These are phyloP conservation scores for Lasioglossum malachurum DNA, from an alignment of 2,888 invertebrate species.

Conservation along the genomic window DNA sequence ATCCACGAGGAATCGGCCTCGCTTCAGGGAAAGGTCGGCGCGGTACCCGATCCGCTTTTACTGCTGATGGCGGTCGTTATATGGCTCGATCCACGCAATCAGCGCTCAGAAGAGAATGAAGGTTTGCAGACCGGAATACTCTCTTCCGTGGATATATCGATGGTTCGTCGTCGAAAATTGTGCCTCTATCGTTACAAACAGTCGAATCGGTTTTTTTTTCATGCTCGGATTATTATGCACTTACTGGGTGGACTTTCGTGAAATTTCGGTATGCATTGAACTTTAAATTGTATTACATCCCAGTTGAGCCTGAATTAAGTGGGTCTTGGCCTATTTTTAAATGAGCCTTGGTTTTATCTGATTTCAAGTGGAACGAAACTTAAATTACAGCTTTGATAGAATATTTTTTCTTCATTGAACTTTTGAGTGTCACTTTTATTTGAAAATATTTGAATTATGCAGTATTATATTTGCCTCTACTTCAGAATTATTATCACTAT, in stretches of 20 bases:
- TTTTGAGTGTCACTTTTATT: not conserved
- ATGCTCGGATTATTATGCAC: no score
- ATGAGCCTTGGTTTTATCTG: not conserved
- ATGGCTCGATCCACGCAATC: not conserved
- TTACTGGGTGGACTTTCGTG: no score
- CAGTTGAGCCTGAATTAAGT: not conserved
- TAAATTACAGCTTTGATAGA: not conserved
- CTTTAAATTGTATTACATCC: not conserved
- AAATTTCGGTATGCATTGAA: not conserved
- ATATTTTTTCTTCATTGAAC: not conserved
- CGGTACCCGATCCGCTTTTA: conserved; percentile 1
- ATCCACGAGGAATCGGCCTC: conserved; percentile 3
- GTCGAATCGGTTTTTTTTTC: no score
- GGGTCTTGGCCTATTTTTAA: not conserved
- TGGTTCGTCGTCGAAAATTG: not conserved
- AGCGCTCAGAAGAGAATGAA: no score
- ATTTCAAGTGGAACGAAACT: not conserved
- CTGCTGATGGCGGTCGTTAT: not conserved
- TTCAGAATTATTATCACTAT: not conserved
- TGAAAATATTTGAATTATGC: not conserved
- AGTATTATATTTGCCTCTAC: not conserved
- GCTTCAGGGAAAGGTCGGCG: not conserved
- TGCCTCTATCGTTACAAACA: not conserved
- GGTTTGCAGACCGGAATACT: not conserved
- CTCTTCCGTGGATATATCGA: not conserved